A percentile compares a stretch with the other conserved stretches of the same genome.
Evolutionary conservation across 1,140 invertebrate species (phyloP).

Genomic region (Mesaphorura yosii): DNA sequence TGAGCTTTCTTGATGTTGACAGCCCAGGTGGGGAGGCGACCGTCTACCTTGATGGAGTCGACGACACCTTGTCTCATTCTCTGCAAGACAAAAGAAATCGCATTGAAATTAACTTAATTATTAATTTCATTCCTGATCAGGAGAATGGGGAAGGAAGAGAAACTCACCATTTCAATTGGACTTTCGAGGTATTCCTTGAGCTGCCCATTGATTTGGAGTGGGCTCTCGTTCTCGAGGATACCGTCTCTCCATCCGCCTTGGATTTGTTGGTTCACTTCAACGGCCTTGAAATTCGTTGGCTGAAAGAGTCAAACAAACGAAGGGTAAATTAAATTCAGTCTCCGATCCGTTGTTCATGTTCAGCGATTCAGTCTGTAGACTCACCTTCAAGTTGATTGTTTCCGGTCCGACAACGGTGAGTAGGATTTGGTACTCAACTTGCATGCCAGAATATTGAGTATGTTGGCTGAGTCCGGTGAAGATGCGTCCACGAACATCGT

Average conservation of each 20-base stretch:
- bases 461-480: conserved; percentile 15
- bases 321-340: neutral
- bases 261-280: conserved; percentile 11
- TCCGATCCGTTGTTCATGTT: neutral
- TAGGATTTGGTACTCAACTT: conserved; percentile 15
- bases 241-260: conserved; percentile 18
- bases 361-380: neutral
- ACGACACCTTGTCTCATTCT: conserved; percentile 18
- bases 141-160: too few relatives aligned
- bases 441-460: conserved; percentile 20
- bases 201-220: conserved; percentile 2
- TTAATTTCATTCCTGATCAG: too few relatives aligned
- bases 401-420: conserved; percentile 1
- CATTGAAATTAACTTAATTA: too few relatives aligned
- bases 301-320: neutral
- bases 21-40: conserved; percentile 13
- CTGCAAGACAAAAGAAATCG: too few relatives aligned
- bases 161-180: conserved; percentile 13
- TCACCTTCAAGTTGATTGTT: conserved; percentile 17
- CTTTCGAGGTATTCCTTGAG: conserved; percentile 13
- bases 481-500: conserved; percentile 15
- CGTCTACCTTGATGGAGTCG: conserved; percentile 13
- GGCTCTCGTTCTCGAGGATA: conserved; percentile 6
- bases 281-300: conserved; percentile 11
- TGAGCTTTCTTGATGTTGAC: conserved; percentile 27